Percentiles rank a stretch among this genome's conserved stretches.
Conservation (phyloP, 2,797 vertebrate genomes). For the Argentina silus region DNA sequence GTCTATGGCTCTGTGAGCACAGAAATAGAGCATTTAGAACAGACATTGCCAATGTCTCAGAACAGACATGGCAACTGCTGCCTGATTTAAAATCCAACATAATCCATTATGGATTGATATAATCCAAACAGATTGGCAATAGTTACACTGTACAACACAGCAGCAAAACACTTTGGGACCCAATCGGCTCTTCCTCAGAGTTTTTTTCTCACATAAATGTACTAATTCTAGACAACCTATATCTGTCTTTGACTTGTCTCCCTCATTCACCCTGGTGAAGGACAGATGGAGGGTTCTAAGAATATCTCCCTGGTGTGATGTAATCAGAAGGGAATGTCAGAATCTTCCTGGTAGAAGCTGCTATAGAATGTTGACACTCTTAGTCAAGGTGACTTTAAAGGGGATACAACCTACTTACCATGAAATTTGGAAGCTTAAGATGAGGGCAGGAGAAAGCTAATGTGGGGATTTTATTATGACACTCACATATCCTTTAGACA, state of each 20-base stretch:
- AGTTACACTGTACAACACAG: too few species aligned
- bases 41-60: background rate
- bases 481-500: background rate
- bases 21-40: background rate
- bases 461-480: background rate
- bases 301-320: conserved; percentile 69
- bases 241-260: conserved; percentile 36
- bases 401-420: conserved; percentile 51
- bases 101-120: background rate
- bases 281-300: conserved; percentile 64
- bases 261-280: conserved; percentile 31
- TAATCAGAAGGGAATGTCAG: conserved; percentile 60
- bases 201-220: background rate
- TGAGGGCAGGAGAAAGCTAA: background rate
- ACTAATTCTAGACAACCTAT: conserved; percentile 36
- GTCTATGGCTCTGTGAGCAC: conserved; percentile 11
- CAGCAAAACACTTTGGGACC: too few species aligned
- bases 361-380: conserved; percentile 73
- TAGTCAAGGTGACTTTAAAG: conserved; percentile 77
- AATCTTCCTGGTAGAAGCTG: conserved; percentile 60
- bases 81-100: background rate
- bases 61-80: background rate
- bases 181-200: too few species aligned
- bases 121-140: too few species aligned
- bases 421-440: background rate